Evolutionary conservation across 2,797 vertebrate species (phyloP).

Genomic region (Melanotaenia maccullochi): DNA sequence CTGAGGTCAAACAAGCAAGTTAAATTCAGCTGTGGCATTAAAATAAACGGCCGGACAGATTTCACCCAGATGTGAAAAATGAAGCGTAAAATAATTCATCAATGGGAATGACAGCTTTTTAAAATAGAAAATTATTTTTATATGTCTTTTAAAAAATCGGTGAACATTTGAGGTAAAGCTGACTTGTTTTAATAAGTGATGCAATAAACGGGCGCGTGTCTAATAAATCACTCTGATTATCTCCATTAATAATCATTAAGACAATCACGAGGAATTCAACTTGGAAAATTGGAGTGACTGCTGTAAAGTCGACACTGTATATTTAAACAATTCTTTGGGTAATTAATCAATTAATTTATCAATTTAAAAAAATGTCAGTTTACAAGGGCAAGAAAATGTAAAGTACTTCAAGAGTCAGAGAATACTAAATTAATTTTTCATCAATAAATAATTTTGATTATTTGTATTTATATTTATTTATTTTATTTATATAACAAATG

Average conservation of each 20-base stretch:
- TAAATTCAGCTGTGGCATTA: neutral
- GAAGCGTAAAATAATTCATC: slow-evolving; percentile 24
- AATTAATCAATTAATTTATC: neutral
- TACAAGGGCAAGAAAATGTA: neutral
- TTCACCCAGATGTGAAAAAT: slow-evolving; percentile 34
- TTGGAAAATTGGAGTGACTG: neutral
- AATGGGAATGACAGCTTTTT: neutral
- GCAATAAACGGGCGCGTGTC: neutral
- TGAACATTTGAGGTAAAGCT: neutral
- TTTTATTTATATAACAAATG: slow-evolving; percentile 4
- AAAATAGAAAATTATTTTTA: neutral
- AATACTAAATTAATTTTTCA: neutral
- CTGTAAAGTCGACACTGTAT: too few relatives aligned
- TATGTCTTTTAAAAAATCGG: neutral
- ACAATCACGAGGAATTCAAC: neutral
- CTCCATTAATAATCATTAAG: neutral
- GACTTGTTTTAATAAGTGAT: neutral
- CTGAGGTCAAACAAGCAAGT: neutral
- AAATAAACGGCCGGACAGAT: slow-evolving; percentile 25
- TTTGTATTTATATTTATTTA: neutral
- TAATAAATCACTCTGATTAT: neutral
- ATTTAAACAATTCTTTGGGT: neutral
- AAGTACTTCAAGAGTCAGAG: neutral
- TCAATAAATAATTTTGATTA: neutral
- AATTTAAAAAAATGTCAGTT: neutral